Conservation (phyloP, 2,888 invertebrate species). For the Sphinx pinastri region DNA sequence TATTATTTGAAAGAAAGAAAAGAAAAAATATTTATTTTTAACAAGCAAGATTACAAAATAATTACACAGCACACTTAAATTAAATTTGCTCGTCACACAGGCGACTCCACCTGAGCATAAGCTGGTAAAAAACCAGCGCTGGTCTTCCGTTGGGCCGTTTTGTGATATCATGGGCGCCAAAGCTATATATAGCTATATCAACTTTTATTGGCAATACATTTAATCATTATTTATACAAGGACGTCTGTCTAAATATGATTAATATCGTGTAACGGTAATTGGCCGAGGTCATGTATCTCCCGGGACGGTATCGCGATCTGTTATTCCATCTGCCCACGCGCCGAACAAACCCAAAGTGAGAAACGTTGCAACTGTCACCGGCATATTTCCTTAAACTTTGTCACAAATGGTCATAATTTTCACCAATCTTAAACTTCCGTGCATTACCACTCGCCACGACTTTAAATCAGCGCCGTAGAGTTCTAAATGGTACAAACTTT, state of each 20-base stretch:
- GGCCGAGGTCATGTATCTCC: conserved; percentile 35
- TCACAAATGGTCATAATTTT: conserved; percentile 57
- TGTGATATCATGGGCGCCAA: too few species aligned
- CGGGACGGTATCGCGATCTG: conserved; percentile 44
- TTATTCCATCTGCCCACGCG: conserved; percentile 77
- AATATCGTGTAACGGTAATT: conserved; percentile 17
- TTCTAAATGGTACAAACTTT: conserved; percentile 40
- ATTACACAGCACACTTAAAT: too few species aligned
- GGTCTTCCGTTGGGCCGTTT: too few species aligned
- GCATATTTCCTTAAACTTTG: conserved; percentile 67
- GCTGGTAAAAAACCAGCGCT: too few species aligned
- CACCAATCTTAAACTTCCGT: conserved; percentile 40
- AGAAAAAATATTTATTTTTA: too few species aligned
- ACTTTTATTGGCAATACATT: neutral
- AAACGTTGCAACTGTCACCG: conserved; percentile 69
- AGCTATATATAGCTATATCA: neutral
- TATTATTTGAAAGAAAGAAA: neutral
- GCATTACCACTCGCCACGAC: conserved; percentile 22
- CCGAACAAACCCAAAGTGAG: conserved; percentile 61
- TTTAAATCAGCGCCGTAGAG: conserved; percentile 40
- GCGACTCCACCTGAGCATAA: too few species aligned
- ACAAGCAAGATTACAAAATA: too few species aligned
- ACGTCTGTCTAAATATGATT: neutral
- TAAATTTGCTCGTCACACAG: too few species aligned
- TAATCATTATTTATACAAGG: neutral